Evolutionary conservation across 2,888 invertebrate genomes (phyloP).

Genomic region (Melanchra persicariae): DNA sequence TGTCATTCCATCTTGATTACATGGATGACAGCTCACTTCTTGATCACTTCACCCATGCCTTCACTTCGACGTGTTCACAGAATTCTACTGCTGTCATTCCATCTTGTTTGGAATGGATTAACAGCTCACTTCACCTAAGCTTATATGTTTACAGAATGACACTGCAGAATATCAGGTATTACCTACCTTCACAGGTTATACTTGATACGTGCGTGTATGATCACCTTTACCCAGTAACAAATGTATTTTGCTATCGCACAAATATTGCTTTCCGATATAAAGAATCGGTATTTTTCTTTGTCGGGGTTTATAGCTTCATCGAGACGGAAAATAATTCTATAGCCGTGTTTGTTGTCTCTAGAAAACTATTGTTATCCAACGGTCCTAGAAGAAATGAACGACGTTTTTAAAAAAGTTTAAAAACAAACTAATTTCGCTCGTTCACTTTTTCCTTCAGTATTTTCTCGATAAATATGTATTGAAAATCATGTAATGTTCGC

Average conservation of each 20-base stretch:
- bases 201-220: not conserved
- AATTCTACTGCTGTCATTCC: too few relatives aligned
- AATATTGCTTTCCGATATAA: conserved; percentile 16
- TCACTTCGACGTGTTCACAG: not conserved
- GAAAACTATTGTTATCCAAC: not conserved
- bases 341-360: conserved; percentile 1
- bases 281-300: conserved; percentile 12
- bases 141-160: too few relatives aligned
- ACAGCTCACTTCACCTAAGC: too few relatives aligned
- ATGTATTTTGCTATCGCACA: conserved; percentile 1
- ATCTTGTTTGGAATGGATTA: too few relatives aligned
- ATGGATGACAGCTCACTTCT: too few relatives aligned
- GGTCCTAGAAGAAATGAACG: not conserved
- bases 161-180: too few relatives aligned
- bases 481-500: conserved; percentile 3
- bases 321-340: not conserved
- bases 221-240: not conserved
- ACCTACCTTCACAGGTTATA: too few relatives aligned
- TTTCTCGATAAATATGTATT: conserved; percentile 3
- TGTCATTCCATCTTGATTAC: too few relatives aligned
- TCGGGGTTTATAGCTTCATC: conserved; percentile 14
- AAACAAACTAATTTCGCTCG: too few relatives aligned
- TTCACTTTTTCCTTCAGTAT: not conserved
- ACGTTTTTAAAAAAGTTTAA: not conserved
- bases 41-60: too few relatives aligned